A percentile compares a stretch with the other conserved stretches of the same genome.
Evolutionary conservation across 2,888 invertebrate species (phyloP).

Genomic region (Sisyra terminalis): DNA sequence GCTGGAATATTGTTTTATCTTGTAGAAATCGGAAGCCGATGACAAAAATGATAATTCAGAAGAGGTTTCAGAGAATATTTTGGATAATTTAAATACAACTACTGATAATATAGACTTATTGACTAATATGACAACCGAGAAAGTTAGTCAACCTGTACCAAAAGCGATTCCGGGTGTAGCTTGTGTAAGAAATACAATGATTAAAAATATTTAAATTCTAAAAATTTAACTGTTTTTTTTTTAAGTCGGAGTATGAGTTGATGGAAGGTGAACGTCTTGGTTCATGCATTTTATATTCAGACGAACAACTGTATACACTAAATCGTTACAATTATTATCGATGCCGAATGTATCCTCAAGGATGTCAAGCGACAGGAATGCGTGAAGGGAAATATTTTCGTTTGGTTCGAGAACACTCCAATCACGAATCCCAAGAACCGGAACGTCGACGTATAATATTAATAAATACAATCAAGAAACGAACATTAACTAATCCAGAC

Average conservation of each 20-base stretch:
- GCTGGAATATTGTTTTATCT: no score
- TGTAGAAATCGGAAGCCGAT: no score
- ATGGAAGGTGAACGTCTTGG: slow-evolving; percentile 9
- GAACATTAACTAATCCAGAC: slow-evolving; percentile 7
- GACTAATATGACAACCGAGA: no score
- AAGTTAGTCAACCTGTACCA: no score
- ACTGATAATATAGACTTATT: no score
- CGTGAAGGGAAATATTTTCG: slow-evolving; percentile 7
- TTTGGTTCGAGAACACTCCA: slow-evolving; percentile 6
- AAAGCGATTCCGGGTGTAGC: no score
- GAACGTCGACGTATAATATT: slow-evolving; percentile 6
- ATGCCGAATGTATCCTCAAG: slow-evolving; percentile 8
- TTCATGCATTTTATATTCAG: slow-evolving; percentile 7
- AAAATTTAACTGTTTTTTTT: background rate
- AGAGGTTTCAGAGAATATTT: no score
- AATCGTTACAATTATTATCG: slow-evolving; percentile 8
- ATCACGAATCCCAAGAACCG: slow-evolving; percentile 8
- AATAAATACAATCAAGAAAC: slow-evolving; percentile 8
- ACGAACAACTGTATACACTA: slow-evolving; percentile 8
- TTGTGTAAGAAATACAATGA: no score
- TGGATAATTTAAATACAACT: no score
- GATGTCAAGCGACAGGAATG: slow-evolving; percentile 8
- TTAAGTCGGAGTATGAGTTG: slow-evolving; percentile 6
- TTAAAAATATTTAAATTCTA: no score
- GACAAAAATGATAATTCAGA: no score